Conservation (phyloP, 1,140 invertebrate genomes). For the Rhopalosiphum maidis region DNA sequence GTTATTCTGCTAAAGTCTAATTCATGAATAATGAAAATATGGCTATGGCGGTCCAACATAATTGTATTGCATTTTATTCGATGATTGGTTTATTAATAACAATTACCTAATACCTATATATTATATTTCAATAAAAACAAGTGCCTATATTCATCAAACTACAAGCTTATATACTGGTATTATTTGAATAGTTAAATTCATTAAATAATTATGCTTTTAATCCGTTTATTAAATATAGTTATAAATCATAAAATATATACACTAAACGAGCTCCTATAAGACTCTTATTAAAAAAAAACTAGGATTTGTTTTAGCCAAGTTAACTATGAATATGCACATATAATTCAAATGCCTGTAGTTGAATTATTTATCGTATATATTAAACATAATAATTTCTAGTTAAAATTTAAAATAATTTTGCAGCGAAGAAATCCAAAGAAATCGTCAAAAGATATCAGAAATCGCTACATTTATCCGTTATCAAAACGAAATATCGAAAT, state of each 20-base stretch:
- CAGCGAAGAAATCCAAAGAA: slow-evolving; percentile 21
- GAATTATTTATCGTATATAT: not conserved
- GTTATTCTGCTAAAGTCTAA: not conserved
- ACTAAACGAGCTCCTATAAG: not conserved
- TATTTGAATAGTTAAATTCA: not conserved
- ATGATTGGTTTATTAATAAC: not conserved
- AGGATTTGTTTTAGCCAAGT: not conserved
- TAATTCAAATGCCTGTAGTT: not conserved
- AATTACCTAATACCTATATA: not conserved
- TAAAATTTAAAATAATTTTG: not conserved
- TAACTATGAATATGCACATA: not conserved
- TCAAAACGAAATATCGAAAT: not conserved
- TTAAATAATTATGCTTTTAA: not conserved
- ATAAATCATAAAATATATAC: not conserved
- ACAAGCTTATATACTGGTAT: not conserved
- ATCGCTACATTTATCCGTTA: slow-evolving; percentile 35
- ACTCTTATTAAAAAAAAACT: not conserved
- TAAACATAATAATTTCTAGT: not conserved
- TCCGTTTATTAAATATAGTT: not conserved
- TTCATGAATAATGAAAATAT: not conserved
- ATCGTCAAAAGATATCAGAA: slow-evolving; percentile 37
- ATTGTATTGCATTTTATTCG: not conserved
- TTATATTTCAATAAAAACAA: not conserved
- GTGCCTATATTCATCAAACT: not conserved
- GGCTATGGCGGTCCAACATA: not conserved